Evolutionary conservation across 92 coral and sea anemone genomes (phyloP), one percentile per base, ranked within the genome.

Genomic region (Porites rus): DNA sequence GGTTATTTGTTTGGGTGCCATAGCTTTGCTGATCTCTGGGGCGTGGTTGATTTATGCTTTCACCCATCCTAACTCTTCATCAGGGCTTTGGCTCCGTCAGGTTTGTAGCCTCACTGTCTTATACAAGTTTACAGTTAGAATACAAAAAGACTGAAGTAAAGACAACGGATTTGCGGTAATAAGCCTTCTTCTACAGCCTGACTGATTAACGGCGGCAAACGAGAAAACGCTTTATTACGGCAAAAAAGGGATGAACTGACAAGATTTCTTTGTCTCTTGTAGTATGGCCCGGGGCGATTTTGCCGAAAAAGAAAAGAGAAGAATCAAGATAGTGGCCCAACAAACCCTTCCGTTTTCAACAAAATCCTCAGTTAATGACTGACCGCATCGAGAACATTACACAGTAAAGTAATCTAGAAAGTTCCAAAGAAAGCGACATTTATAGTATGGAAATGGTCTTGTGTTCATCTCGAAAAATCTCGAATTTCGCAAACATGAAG

Each of bases 71-170:
- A 88, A 83, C 24, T 89, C 97, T 7, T 87, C 81, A 21, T 92
- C 97, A 52, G 98, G 98, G 61, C 88, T 96, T 63, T 94, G 82
- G 71, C 92, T 96, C 60, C 93, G 93, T 61, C 82, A 88, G 92
- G 98, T 96, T 78, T 65, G 89, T 20, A 16, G 31, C 0, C 10
- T 8, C 2, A 69, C 13, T 72, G 17, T 72, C 50, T 72, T 72
- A 16, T 31, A 38, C 46, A 38, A 38, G 46, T 38, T 38, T 38
- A 38, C 46, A 38, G 46, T 38, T 38, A 38, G 46, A 38, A 38
- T 38, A 38, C 46, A 3, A 38, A 38, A 38, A 38, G 46, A 38
- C 46, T 38, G 46, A 38, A 38, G 46, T 38, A 4, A 38, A 38
- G 46, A 38, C 46, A 38, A 38, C 46, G 46, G 46, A 38, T 4